Evolutionary conservation across 2,797 vertebrate species (phyloP).

Genomic region (Eremophila alpestris): DNA sequence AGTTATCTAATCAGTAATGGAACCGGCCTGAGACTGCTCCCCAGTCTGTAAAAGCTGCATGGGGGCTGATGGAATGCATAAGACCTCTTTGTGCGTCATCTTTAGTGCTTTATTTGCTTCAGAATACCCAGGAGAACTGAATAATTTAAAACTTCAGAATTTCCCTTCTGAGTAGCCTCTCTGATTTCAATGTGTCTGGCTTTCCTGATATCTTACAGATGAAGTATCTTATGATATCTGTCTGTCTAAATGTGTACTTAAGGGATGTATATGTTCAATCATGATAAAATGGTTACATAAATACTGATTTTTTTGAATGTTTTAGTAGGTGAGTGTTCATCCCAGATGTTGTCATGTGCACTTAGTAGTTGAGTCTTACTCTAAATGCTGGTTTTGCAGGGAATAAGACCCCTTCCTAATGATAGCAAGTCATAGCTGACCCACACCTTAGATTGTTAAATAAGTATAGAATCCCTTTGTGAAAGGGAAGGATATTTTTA

Average conservation of each 20-base stretch:
- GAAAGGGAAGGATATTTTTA: neutral
- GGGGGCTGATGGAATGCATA: neutral
- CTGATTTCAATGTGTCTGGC: neutral
- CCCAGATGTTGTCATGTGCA: neutral
- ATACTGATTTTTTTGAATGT: neutral
- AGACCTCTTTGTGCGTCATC: neutral
- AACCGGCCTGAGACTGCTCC: neutral
- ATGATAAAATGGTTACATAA: neutral
- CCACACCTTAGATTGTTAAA: neutral
- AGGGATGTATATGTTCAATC: neutral
- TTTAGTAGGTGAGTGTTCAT: neutral
- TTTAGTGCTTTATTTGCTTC: neutral
- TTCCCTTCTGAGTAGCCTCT: neutral
- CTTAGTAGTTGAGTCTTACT: neutral
- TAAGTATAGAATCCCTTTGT: neutral
- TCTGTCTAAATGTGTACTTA: neutral
- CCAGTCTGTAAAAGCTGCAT: neutral
- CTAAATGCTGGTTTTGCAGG: neutral
- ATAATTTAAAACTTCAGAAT: neutral
- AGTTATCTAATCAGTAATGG: fast-evolving
- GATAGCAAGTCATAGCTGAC: neutral
- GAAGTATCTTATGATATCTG: fast-evolving
- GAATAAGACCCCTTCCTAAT: neutral
- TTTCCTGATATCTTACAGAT: neutral
- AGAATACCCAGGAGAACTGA: neutral